phyloP scores from a whole-genome alignment of 2,797 vertebrate genomes.

The Masticophis lateralis region DNA sequence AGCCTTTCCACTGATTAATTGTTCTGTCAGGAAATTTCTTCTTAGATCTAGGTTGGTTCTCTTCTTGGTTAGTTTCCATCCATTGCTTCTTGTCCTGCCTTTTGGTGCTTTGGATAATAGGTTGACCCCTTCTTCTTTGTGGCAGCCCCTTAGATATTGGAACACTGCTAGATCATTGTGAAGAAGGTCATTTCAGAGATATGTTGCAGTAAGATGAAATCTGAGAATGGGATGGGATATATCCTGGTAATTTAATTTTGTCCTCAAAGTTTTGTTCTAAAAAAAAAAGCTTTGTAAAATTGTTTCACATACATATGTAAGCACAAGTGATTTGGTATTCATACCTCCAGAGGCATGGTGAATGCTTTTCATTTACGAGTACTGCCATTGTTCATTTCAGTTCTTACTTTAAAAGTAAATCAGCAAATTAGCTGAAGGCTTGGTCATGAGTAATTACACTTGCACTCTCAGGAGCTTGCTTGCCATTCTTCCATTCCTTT shows the following conservation, averaged over 20 bases:
- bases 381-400: conserved; percentile 49
- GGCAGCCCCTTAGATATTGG: background rate
- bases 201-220: conserved; percentile 22
- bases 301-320: background rate
- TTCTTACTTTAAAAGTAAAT: conserved; percentile 52
- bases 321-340: conserved; percentile 21
- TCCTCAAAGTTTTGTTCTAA: conserved; percentile 20
- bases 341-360: conserved; percentile 20
- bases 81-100: background rate
- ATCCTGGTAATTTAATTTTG: background rate
- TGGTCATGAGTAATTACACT: conserved; percentile 61
- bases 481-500: conserved; percentile 44
- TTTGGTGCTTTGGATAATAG: background rate
- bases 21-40: no score
- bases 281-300: conserved; percentile 1
- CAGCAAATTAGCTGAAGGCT: conserved; percentile 60
- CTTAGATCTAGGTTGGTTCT: background rate
- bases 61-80: background rate
- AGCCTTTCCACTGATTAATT: no score
- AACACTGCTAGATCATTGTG: background rate
- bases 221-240: conserved; percentile 23
- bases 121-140: background rate
- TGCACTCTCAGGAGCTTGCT: conserved; percentile 38
- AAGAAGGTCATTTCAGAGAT: background rate
- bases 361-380: conserved; percentile 36